Base-by-base conservation (phyloP, 2,888 invertebrate genomes). In the Lasioglossum zephyrum region DNA sequence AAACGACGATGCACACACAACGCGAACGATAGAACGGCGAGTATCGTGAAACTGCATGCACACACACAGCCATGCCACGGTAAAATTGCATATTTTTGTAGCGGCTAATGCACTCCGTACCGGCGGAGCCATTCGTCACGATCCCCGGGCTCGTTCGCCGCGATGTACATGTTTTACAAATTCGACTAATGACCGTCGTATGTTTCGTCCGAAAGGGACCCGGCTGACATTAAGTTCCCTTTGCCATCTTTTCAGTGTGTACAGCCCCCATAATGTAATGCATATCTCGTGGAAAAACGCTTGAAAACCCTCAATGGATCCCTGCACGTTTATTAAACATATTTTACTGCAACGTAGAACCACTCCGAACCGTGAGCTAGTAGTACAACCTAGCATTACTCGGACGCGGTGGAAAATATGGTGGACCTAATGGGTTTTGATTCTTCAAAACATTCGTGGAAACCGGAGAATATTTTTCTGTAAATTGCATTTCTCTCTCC, bases 71-170 rank as follows among this genome's bases (percentile, higher is more conserved):
- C 9, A 11, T 9, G 3, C 36, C 22, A 4, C 60, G 75, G 75
- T 81, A 75, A 81, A 83, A 83, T 83, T 83, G 82, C 75, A 81
- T 83, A 83, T 83, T 83, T 83, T 83, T 83, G 60, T 44, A 36
- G 49, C 82, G 41, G 81, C 81, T 83, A 83, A 83, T 83, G 81
- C 75, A 75, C 81, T 63, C 60, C 69, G 47, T 36, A 22, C 44
- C 41, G 47, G 69, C 60, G 4, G 5, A n/a, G 79, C 60, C 82
- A 72, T 81, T 83, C 81, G 82, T 83, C 81, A 83, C 82, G 80
- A 72, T 39, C 36, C 13, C 22, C 13, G 9, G 6, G 41, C 36
- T 83, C 63, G 75, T 72, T 70, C 60, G n/a, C 22, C 57, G 41
- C 60, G 70, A 72, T 41, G 72, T 70, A 49, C 70, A 83, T 83